Evolutionary conservation across 1,140 invertebrate genomes (phyloP).

Genomic region (Triops longicaudatus): DNA sequence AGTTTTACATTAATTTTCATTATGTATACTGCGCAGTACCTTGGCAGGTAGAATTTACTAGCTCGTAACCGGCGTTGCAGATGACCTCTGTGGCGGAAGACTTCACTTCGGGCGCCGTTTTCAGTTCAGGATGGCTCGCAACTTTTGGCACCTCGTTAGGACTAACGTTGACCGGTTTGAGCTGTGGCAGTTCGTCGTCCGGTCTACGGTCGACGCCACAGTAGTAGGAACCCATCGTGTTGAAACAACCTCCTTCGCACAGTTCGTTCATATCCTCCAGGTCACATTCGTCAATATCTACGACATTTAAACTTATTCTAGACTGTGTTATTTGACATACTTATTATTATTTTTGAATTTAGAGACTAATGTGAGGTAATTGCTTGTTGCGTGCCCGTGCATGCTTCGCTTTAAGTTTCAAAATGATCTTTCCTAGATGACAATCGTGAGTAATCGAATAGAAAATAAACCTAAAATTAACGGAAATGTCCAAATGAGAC

Average conservation of each 20-base stretch:
- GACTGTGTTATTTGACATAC: neutral
- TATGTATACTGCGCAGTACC: neutral
- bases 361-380: neutral
- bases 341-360: too few relatives aligned
- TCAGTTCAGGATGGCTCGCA: neutral
- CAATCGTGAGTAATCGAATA: too few relatives aligned
- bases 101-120: neutral
- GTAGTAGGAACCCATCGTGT: slow-evolving; percentile 69
- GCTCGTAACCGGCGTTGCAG: slow-evolving; percentile 10
- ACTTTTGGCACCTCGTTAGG: neutral
- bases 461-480: too few relatives aligned
- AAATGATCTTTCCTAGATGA: too few relatives aligned
- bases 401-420: too few relatives aligned
- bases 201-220: slow-evolving; percentile 42
- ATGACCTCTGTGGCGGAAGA: neutral
- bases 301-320: neutral
- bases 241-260: slow-evolving; percentile 50
- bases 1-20: neutral
- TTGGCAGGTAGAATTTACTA: neutral
- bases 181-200: neutral
- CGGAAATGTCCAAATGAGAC: too few relatives aligned
- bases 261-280: slow-evolving; percentile 44
- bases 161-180: neutral
- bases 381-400: too few relatives aligned
- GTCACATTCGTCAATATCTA: slow-evolving; percentile 43